Evolutionary conservation across 2,113 vertebrate species (phyloP), one percentile per base, ranked within the genome.

Genomic region (Prochilodus magdalenae): DNA sequence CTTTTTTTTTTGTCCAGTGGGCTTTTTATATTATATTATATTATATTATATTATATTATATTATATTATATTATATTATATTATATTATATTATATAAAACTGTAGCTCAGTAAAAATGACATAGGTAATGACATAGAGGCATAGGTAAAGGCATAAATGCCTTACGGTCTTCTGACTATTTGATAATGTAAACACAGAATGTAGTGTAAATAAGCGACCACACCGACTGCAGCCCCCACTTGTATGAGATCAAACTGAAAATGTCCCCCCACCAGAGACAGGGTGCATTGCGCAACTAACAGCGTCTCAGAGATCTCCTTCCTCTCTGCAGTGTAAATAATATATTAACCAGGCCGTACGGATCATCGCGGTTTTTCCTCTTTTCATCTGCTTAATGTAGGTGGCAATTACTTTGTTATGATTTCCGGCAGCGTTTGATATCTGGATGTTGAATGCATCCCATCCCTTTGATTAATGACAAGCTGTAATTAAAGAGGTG

Each of bases 351-450:
- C 49, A 30, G 13, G 29, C 74, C 33, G 18, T 15, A 30, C 69
- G 70, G 40, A 79, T 85, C 70, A 65, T 75, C 69, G 77, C 60
- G 24, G 72, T 30, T 85, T 79, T 70, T 60, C 79, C 33, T 4
- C 6, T 78, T 73, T 84, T 79, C 24, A 85, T 70, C 51, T 65
- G 65, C 26, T 44, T 40, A 24, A 29, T 47, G 80, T 81, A 29
- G 65, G 36, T 53, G 20, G 71, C 33, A 62, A 85, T 79, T 78
- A 82, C 30, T 26, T 72, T 59, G 65, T 75, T 65, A 81, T 55
- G 71, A 74, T 81, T 81, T 66, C 79, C 71, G 27, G 59, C 79
- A 24, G 47, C 1, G 65, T 85, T 82, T 79, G 76, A 85, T 83
- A 82, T 49, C 27, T 79, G 26, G 63, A 79, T 81, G 80, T 79